These are phyloP conservation scores for Graphium colonna DNA, from an alignment of 2,888 invertebrate species.

Conservation along the genomic window DNA sequence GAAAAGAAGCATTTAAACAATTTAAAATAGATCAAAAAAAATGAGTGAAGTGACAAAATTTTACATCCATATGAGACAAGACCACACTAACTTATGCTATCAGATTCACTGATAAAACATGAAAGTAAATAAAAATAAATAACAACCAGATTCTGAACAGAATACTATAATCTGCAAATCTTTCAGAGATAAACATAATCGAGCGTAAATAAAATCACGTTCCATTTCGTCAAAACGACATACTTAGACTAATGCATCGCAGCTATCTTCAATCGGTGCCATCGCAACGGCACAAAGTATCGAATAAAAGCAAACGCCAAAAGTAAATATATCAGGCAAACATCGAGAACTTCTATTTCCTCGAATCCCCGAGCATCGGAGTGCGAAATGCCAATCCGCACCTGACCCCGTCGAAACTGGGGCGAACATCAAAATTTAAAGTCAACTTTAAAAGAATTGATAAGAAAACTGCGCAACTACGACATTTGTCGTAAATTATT, in stretches of 20 bases:
- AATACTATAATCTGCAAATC: too few species aligned
- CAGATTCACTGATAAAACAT: too few species aligned
- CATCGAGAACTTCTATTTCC: neutral
- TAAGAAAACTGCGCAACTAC: constrained; percentile 52
- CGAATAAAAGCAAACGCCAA: constrained; percentile 2
- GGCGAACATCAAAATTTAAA: constrained; percentile 53
- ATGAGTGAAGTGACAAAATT: too few species aligned
- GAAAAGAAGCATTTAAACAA: too few species aligned
- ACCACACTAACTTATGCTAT: too few species aligned
- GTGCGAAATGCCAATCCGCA: constrained; percentile 30
- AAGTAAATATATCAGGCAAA: neutral
- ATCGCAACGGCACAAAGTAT: neutral
- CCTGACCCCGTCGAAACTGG: constrained; percentile 30
- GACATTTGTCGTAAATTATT: constrained; percentile 61
- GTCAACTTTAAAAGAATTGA: constrained; percentile 47
- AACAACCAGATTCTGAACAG: too few species aligned
- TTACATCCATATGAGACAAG: too few species aligned
- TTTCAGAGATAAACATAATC: too few species aligned
- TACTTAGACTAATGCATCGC: neutral
- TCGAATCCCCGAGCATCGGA: neutral
- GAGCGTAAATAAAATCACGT: too few species aligned
- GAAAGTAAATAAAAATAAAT: too few species aligned
- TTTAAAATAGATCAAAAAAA: too few species aligned
- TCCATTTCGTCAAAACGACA: neutral
- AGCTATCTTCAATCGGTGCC: neutral